These are phyloP conservation scores for Oscheius sp. DNA, from an alignment of 2,888 invertebrate genomes.

Conservation along the genomic window DNA sequence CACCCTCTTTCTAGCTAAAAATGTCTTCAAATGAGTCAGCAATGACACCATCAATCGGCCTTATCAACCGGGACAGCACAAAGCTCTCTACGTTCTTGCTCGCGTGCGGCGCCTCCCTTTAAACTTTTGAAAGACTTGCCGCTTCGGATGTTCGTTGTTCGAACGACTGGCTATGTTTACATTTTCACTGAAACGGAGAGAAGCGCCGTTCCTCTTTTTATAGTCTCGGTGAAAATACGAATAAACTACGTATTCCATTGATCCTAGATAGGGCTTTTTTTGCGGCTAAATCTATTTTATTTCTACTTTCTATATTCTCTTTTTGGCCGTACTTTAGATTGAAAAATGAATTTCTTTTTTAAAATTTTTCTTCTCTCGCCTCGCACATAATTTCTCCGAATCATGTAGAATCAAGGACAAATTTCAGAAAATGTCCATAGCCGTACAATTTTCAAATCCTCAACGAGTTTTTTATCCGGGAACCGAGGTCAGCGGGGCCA, in stretches of 20 bases:
- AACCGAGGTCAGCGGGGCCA: slow-evolving; percentile 12
- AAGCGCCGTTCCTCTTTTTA: background rate
- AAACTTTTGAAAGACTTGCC: no score
- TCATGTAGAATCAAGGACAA: background rate
- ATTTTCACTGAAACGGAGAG: background rate
- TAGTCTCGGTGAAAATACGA: background rate
- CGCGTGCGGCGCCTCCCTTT: no score
- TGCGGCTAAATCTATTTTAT: no score
- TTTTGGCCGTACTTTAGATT: background rate
- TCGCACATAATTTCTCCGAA: background rate
- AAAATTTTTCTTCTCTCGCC: background rate
- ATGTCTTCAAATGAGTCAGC: background rate
- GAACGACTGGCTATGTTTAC: background rate
- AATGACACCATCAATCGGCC: background rate
- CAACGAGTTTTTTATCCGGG: slow-evolving; percentile 21
- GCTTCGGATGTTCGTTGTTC: background rate
- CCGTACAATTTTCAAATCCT: slow-evolving; percentile 13
- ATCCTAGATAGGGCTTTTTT: no score
- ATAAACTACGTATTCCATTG: no score
- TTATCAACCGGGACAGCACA: background rate
- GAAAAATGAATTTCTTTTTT: background rate
- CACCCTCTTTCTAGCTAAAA: no score
- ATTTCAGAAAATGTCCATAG: slow-evolving; percentile 11
- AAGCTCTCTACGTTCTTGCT: background rate
- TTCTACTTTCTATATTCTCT: background rate